Base-by-base conservation (phyloP, 2,113 vertebrate genomes). In the Falcunculus frontatus region DNA sequence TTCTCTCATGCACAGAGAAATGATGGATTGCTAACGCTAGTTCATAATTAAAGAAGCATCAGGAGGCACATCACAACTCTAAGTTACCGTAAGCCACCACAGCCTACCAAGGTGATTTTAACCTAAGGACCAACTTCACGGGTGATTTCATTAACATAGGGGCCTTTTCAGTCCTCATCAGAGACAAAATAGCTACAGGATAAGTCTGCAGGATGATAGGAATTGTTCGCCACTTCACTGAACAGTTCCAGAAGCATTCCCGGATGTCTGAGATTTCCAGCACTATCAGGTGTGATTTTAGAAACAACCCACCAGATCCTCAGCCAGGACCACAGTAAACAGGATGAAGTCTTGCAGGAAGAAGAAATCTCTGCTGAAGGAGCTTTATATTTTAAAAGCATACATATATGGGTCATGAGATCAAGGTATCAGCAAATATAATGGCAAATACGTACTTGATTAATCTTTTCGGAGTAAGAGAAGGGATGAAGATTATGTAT, bases 51-150 rank as follows among this genome's bases (percentile, higher is more conserved):
- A 73, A 83, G 64, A 42, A 90, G 39, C 14, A 67, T 53, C 56
- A 74, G 11, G 39, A 93, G 55, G 42, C 13, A 47, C 47, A 70
- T 29, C 79, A 32, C 74, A 64, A 35, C 44, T 39, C 13, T 21
- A 80, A 53, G 7, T 39, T 62, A 82, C 13, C 9, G 1, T 20
- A 68, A 74, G 9, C 29, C 84, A 89, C 82, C 63, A 83, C 30
- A 52, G 33, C 26, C 55, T 25, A n/a, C 10, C 63, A 75, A 76
- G 30, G 59, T 65, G 42, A 74, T 55, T 93, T 75, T 47, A 91
- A 76, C 27, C 37, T 57, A 76, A 69, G 5, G 32, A 83, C 22
- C 25, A 57, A 68, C 39, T 49, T n/a, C 0, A 5, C 1, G 0
- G 42, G 55, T 74, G 27, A 69, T 57, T 90, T 91, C 35, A 69